phyloP scores from a whole-genome alignment of 2,888 invertebrate species.

The Ochropleura leucogaster region DNA sequence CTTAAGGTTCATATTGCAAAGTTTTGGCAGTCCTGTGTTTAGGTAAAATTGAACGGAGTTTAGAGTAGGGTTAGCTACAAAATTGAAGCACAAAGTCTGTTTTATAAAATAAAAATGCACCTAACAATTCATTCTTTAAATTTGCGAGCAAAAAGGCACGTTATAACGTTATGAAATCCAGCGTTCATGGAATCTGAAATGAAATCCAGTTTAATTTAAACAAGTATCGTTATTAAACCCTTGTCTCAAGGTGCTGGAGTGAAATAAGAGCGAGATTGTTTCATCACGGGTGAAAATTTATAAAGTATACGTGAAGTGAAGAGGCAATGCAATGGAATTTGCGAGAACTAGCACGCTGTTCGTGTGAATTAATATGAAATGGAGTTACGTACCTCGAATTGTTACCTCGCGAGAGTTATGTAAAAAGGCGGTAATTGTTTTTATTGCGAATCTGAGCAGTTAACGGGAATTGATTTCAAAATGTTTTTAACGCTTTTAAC shows the following conservation, averaged over 20 bases:
- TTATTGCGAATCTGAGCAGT: background rate
- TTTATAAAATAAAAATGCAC: constrained; percentile 25
- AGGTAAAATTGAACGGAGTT: constrained; percentile 32
- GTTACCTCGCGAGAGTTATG: constrained; percentile 36
- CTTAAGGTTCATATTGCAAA: constrained; percentile 48
- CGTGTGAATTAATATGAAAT: constrained; percentile 57
- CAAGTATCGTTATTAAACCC: constrained; percentile 60
- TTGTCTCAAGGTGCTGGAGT: constrained; percentile 52
- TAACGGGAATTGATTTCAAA: background rate
- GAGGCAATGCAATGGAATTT: constrained; percentile 72
- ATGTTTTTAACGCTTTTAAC: background rate
- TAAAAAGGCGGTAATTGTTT: constrained; percentile 26
- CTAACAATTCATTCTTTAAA: constrained; percentile 45
- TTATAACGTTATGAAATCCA: constrained; percentile 31
- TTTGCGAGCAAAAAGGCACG: constrained; percentile 32
- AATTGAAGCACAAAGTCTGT: background rate
- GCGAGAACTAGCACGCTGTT: constrained; percentile 70
- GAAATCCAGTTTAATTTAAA: constrained; percentile 61
- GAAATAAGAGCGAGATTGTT: constrained; percentile 62
- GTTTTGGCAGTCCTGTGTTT: constrained; percentile 41
- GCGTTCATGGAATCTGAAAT: constrained; percentile 37
- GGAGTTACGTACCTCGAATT: constrained; percentile 33
- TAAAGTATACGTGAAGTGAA: constrained; percentile 74
- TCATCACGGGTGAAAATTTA: constrained; percentile 67
- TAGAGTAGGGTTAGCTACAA: background rate